These are phyloP conservation scores for Turdus rufiventris DNA, from an alignment of 2,113 vertebrate species.

Conservation along the genomic window DNA sequence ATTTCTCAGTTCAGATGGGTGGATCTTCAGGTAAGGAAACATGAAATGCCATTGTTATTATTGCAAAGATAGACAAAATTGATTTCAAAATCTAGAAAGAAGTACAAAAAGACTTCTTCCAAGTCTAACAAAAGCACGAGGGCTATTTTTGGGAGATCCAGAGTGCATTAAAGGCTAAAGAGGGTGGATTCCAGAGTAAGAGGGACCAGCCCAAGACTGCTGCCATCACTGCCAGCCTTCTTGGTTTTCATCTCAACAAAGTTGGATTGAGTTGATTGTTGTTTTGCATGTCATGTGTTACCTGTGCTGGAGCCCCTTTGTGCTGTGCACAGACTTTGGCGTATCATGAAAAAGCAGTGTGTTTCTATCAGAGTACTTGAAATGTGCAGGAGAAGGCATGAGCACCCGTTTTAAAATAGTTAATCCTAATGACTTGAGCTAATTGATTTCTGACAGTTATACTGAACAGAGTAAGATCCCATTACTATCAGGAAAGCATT, in stretches of 20 bases:
- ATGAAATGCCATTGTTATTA: not conserved
- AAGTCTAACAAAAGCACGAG: not conserved
- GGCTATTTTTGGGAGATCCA: not conserved
- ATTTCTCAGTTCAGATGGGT: not conserved
- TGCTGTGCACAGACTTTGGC: not conserved
- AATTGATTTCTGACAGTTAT: not conserved
- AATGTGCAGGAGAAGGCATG: not conserved
- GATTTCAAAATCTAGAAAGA: not conserved
- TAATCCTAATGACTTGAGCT: not conserved
- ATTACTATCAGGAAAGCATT: not conserved
- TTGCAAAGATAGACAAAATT: not conserved
- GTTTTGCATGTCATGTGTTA: not conserved
- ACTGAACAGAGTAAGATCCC: not conserved
- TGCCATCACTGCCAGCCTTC: not conserved
- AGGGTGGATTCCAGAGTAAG: not conserved
- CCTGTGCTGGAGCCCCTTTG: not conserved
- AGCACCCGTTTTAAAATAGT: not conserved
- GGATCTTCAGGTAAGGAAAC: not conserved
- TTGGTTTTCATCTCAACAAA: not conserved
- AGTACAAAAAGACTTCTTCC: not conserved
- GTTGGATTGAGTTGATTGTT: not conserved
- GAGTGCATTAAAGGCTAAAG: fast-evolving
- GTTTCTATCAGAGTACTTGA: not conserved
- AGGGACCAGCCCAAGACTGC: not conserved
- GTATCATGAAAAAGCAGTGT: not conserved